Conservation (phyloP, 1,140 invertebrate species). For the Drosophila sechellia region DNA sequence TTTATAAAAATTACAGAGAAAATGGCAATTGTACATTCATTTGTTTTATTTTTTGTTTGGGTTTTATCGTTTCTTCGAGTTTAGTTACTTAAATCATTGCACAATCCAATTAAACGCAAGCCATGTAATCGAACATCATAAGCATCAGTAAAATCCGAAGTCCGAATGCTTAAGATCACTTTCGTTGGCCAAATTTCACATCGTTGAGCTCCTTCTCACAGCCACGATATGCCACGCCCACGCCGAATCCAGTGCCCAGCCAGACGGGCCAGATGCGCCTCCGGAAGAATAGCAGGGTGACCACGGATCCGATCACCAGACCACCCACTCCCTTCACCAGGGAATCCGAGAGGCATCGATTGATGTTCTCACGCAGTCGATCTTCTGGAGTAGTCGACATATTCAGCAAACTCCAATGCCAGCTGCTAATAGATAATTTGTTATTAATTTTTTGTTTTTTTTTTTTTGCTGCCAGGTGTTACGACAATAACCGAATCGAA, state of each 20-base stretch:
- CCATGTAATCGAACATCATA: neutral
- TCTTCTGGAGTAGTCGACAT: conserved; percentile 83
- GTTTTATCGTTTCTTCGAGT: neutral
- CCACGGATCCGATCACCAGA: conserved; percentile 87
- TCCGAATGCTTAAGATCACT: neutral
- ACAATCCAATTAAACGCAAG: conserved; percentile 14
- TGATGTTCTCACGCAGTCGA: conserved; percentile 86
- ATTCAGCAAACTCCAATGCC: neutral
- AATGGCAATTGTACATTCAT: neutral
- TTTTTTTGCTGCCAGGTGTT: neutral
- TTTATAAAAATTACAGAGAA: neutral
- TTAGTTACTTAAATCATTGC: neutral
- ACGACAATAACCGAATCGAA: conserved; percentile 3
- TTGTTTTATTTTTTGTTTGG: neutral
- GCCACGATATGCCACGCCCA: conserved; percentile 91
- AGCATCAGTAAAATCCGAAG: conserved; percentile 7
- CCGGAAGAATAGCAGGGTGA: conserved; percentile 89
- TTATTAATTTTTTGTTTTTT: neutral
- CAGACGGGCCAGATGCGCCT: conserved; percentile 90
- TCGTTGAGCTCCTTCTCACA: conserved; percentile 89
- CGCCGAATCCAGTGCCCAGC: conserved; percentile 89
- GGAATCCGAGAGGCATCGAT: conserved; percentile 87
- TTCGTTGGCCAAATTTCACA: conserved; percentile 20
- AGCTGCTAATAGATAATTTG: neutral
- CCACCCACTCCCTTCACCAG: conserved; percentile 89